Base-by-base conservation (phyloP, 2,797 vertebrate species). In the Remorina albescens region DNA sequence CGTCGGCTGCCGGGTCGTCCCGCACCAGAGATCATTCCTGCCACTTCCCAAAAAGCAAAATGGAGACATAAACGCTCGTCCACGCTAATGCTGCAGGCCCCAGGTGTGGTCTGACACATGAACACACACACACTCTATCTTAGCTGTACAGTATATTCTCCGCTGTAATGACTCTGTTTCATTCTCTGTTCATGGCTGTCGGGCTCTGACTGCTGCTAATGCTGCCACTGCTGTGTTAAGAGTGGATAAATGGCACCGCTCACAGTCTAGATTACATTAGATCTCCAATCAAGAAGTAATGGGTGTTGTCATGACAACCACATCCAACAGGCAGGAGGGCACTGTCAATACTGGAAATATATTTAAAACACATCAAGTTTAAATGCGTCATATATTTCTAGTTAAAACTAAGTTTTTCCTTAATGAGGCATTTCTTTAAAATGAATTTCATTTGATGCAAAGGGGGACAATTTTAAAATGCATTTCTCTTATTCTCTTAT, bases 261-360 rank as follows among this genome's bases (percentile, higher is more conserved):
- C 79, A 10, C 80, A 63, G 69, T 72, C 74, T 18, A 71, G 79
- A 84, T 87, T 76, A 82, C 81, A 75, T 84, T 80, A 85, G 69
- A 77, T 76, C 80, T 72, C 72, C 79, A 87, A 86, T 91, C 79
- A 88, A 78, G 82, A 34, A 70, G 71, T 83, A 86, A 86, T 80
- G 73, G 72, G n/a, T 13, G 77, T 86, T 74, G 88, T 82, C 86
- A 85, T 71, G 84, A 79, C 53, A 84, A 89, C 84, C 49, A 6
- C 59, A 78, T 81, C 81, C 69, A 76, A 80, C 68, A 68, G 58
- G 65, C 76, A 58, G 4, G 30, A 49, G 71, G 73, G 32, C 32
- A 49, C 23, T 62, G 62, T 54, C n/a, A 39, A 26, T 30, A 59
- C 25, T 64, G 10, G 1, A 59, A 72, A 73, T 70, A 46, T 26